Evolutionary conservation across 2,113 vertebrate genomes (phyloP).

Genomic region (Scolopax mira): DNA sequence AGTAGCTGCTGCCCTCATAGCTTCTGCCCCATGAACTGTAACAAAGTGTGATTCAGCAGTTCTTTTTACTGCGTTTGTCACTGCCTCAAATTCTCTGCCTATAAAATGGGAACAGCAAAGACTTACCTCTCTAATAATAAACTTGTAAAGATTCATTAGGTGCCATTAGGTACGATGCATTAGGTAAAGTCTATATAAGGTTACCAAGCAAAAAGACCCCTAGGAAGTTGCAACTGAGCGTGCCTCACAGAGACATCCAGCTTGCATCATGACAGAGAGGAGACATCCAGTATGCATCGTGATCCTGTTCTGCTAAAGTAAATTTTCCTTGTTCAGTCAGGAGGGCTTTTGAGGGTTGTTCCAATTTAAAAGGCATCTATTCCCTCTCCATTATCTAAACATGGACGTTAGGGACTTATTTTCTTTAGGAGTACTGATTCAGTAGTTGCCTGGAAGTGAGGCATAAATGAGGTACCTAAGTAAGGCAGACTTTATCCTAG

Average conservation of each 20-base stretch:
- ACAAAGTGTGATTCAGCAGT: background rate
- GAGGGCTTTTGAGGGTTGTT: background rate
- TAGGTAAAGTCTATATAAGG: background rate
- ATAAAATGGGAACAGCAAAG: background rate
- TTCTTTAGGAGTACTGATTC: background rate
- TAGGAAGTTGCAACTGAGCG: background rate
- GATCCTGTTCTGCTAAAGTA: rapidly evolving
- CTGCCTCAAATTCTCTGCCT: background rate
- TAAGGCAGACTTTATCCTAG: background rate
- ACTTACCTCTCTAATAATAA: background rate
- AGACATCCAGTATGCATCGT: background rate
- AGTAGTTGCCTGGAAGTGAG: background rate
- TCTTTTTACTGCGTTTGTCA: background rate
- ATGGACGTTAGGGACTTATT: background rate
- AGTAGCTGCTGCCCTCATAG: background rate
- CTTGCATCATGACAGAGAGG: background rate
- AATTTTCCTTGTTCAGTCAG: background rate
- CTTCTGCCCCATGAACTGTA: background rate
- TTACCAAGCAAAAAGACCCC: background rate
- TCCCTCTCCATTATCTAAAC: background rate
- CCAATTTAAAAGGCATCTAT: background rate
- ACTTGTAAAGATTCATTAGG: background rate
- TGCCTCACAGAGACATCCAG: background rate
- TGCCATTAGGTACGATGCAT: background rate
- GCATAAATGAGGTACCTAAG: background rate